Conservation (phyloP, 1,140 invertebrate genomes). For the Armadillidium nasatum region DNA sequence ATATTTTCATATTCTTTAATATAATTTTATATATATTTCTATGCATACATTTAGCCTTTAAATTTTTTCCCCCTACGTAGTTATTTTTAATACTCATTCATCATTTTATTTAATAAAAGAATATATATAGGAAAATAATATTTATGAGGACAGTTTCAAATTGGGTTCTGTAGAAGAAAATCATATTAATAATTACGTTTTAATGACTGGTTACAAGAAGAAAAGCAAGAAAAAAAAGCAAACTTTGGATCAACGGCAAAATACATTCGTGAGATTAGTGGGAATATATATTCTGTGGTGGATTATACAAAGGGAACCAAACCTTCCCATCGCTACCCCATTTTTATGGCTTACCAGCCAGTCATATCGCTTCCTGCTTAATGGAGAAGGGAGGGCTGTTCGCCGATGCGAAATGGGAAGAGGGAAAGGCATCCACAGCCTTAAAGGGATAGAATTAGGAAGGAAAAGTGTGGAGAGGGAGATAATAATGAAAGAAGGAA, state of each 20-base stretch:
- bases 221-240: not conserved
- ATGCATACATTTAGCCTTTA: too few relatives aligned
- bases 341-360: slow-evolving; percentile 4
- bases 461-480: not conserved
- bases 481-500: not conserved
- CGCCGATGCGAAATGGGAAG: not conserved
- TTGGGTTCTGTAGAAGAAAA: too few relatives aligned
- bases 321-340: not conserved
- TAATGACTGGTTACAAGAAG: not conserved
- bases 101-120: too few relatives aligned
- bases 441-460: not conserved
- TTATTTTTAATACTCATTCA: too few relatives aligned
- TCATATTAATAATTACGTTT: not conserved
- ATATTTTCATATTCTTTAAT: too few relatives aligned
- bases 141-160: too few relatives aligned
- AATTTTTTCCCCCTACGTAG: too few relatives aligned
- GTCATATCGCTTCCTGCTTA: not conserved
- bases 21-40: too few relatives aligned
- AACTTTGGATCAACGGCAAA: not conserved
- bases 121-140: too few relatives aligned
- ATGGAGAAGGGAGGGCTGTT: slow-evolving; percentile 1
- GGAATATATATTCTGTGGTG: slow-evolving; percentile 8
- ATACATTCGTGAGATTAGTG: slow-evolving; percentile 10
- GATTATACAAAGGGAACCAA: slow-evolving; percentile 4
- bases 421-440: not conserved